A percentile compares a stretch with the other conserved stretches of the same genome.
phyloP scores from a whole-genome alignment of 2,888 invertebrate species.

The Leucophenga montana region DNA sequence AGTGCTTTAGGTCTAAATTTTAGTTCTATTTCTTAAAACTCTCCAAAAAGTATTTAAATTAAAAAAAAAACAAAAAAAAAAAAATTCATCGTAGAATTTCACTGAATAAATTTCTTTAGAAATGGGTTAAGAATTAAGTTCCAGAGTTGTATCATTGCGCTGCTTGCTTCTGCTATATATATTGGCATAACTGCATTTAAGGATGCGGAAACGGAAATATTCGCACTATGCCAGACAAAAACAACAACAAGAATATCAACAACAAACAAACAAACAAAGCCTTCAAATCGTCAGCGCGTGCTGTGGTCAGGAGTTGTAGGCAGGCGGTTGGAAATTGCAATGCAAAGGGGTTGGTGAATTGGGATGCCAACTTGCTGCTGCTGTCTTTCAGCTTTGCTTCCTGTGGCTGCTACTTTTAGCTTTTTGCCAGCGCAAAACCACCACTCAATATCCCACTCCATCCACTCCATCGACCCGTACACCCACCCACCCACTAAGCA shows the following conservation, averaged over 20 bases:
- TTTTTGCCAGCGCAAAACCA: neutral
- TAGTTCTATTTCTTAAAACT: no score
- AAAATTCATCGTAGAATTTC: no score
- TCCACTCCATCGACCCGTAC: no score
- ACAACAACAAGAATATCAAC: slow-evolving; percentile 31
- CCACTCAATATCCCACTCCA: no score
- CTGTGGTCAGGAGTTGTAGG: neutral
- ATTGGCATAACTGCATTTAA: slow-evolving; percentile 37
- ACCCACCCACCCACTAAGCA: neutral
- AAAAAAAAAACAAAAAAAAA: no score
- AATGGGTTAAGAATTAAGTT: no score
- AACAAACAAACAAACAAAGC: slow-evolving; percentile 34
- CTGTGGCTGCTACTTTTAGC: slow-evolving; percentile 14
- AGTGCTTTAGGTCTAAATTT: no score
- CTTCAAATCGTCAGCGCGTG: slow-evolving; percentile 11
- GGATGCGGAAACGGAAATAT: slow-evolving; percentile 66
- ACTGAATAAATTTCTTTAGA: no score
- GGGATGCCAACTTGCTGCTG: slow-evolving; percentile 1
- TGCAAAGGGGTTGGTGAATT: no score
- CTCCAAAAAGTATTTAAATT: no score
- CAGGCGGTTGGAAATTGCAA: no score
- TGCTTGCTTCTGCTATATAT: neutral
- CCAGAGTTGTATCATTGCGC: neutral
- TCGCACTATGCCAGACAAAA: slow-evolving; percentile 61
- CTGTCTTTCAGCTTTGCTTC: neutral